Conservation (phyloP, 2,797 vertebrate species). For the Cossypha niveicapilla region DNA sequence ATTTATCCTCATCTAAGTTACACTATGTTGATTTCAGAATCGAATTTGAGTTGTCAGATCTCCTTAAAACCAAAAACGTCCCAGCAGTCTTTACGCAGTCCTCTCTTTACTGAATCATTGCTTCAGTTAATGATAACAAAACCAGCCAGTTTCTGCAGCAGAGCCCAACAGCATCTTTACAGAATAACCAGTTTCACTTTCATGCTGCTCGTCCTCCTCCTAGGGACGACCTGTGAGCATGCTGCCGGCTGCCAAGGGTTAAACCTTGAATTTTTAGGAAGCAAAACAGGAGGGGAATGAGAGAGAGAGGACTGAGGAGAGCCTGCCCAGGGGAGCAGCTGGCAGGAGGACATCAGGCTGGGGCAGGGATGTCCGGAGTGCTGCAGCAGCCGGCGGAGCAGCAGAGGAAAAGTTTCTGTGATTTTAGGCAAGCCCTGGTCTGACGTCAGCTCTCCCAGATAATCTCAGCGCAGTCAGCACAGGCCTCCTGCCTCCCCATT, state of each 20-base stretch:
- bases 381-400: neutral
- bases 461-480: conserved; percentile 78
- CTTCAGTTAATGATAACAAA: neutral
- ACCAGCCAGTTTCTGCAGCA: neutral
- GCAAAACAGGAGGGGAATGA: neutral
- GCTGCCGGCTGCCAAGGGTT: neutral
- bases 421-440: conserved; percentile 71
- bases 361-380: neutral
- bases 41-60: neutral
- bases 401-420: conserved; percentile 57
- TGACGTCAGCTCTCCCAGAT: conserved; percentile 72
- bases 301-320: neutral
- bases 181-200: neutral
- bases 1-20: neutral
- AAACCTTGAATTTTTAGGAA: neutral
- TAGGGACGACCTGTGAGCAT: accelerated
- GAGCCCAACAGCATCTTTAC: neutral
- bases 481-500: conserved; percentile 82
- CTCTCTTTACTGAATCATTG: neutral
- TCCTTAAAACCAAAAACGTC: neutral
- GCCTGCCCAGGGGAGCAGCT: neutral
- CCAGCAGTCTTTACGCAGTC: neutral
- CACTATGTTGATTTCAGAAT: neutral
- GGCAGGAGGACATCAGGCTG: neutral
- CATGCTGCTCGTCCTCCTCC: neutral